Conservation (phyloP, 2,113 vertebrate species). For the Pelecanoides urinatrix region DNA sequence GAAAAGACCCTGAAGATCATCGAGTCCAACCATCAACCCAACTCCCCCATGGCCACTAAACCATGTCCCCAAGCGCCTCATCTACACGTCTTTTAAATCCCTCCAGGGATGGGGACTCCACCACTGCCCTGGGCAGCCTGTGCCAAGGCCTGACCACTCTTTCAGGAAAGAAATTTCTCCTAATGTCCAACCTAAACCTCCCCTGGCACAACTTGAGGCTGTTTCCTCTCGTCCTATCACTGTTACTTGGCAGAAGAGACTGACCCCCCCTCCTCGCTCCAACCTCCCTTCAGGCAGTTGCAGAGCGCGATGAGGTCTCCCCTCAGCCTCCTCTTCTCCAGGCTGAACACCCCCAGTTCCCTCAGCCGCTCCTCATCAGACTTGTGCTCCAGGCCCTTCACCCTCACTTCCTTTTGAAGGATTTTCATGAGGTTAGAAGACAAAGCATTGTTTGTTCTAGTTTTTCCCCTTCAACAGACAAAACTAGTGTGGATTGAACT, state of each 20-base stretch:
- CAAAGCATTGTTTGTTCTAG: neutral
- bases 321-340: neutral
- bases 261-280: accelerated
- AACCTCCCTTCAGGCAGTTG: accelerated
- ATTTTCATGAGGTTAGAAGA: neutral
- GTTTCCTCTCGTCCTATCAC: accelerated
- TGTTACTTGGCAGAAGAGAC: neutral
- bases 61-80: neutral
- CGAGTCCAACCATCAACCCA: accelerated
- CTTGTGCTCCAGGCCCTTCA: neutral
- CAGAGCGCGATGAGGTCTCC: accelerated
- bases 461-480: neutral
- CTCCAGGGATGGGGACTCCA: neutral
- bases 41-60: too few relatives aligned
- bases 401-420: neutral
- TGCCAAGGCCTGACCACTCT: neutral
- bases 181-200: neutral
- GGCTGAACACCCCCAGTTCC: accelerated
- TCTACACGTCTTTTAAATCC: accelerated
- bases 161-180: accelerated
- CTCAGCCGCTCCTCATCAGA: accelerated
- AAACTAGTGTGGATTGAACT: neutral
- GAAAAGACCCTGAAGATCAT: neutral
- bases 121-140: neutral
- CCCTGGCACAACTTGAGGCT: accelerated